Evolutionary conservation across 2,888 invertebrate genomes (phyloP).

Genomic region (Macaria notata): DNA sequence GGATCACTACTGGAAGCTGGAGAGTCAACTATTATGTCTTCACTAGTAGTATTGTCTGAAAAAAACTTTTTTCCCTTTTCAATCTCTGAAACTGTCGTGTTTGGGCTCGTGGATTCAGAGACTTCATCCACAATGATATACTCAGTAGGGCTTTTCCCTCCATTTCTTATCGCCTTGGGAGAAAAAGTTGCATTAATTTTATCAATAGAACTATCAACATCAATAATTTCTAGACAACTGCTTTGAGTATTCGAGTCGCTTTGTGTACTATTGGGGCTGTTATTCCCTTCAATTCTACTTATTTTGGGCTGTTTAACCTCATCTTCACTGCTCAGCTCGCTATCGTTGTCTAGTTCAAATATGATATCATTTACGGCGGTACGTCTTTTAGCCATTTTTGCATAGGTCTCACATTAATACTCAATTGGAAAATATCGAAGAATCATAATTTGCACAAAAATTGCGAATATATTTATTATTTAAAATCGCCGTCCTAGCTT

Average conservation of each 20-base stretch:
- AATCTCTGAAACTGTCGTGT: conserved; percentile 32
- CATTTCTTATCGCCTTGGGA: conserved; percentile 48
- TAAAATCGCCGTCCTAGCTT: too few relatives aligned
- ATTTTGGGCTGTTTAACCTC: conserved; percentile 67
- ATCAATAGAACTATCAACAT: conserved; percentile 42
- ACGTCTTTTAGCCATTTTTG: conserved; percentile 71
- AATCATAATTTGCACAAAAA: neutral
- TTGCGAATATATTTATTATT: too few relatives aligned
- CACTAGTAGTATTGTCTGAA: conserved; percentile 52
- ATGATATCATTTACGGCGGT: conserved; percentile 71
- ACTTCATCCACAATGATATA: conserved; percentile 34
- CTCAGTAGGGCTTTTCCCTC: conserved; percentile 64
- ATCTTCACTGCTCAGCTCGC: conserved; percentile 71
- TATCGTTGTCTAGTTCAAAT: conserved; percentile 77
- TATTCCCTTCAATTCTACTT: conserved; percentile 45
- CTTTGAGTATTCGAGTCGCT: conserved; percentile 37
- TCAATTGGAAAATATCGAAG: neutral
- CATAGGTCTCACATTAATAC: neutral
- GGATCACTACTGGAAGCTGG: conserved; percentile 59
- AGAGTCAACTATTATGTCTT: conserved; percentile 65
- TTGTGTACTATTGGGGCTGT: conserved; percentile 29
- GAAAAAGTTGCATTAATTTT: conserved; percentile 38
- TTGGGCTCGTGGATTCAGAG: conserved; percentile 28
- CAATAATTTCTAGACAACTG: conserved; percentile 41
- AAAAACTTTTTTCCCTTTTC: conserved; percentile 39